Percentiles rank a stretch among this genome's conserved stretches.
These are phyloP conservation scores for Brienomyrus longianalis DNA, from an alignment of 2,113 vertebrate genomes.

Conservation along the genomic window DNA sequence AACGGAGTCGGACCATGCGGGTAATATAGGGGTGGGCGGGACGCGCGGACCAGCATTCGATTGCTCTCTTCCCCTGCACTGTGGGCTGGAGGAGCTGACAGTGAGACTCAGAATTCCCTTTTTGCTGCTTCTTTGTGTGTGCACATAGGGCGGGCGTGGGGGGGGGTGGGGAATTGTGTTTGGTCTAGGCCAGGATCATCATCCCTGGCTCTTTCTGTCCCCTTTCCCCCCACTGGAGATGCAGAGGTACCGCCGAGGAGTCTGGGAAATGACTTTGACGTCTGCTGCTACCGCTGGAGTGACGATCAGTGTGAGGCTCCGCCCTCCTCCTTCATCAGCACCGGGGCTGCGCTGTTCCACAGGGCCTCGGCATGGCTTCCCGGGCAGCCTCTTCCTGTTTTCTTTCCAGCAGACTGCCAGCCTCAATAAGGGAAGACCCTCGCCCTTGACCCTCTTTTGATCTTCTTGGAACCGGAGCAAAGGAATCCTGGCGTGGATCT, in stretches of 20 bases:
- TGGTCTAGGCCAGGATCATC: background rate
- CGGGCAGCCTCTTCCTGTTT: conserved; percentile 25
- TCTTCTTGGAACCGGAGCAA: conserved; percentile 54
- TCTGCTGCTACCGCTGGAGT: conserved; percentile 40
- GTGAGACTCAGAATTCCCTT: background rate
- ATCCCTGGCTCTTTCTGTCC: background rate
- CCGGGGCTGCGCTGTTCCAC: conserved; percentile 19
- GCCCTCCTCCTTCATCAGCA: conserved; percentile 37
- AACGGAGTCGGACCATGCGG: conserved; percentile 5
- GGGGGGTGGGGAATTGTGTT: background rate
- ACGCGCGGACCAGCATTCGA: background rate
- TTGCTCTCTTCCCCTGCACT: background rate
- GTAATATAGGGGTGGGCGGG: background rate
- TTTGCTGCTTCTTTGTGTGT: background rate
- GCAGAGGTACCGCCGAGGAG: background rate
- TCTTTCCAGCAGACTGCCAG: conserved; percentile 26
- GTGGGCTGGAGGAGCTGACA: background rate
- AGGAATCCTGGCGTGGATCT: conserved; percentile 47
- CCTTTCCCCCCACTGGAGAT: background rate
- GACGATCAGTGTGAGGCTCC: conserved; percentile 36
- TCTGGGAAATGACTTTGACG: conserved; percentile 51
- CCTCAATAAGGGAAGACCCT: conserved; percentile 31
- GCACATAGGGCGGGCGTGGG: background rate
- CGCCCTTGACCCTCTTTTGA: conserved; percentile 52
- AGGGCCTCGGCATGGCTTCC: conserved; percentile 21